phyloP scores from a whole-genome alignment of 1,140 invertebrate species.

The Eumeta japonica region DNA sequence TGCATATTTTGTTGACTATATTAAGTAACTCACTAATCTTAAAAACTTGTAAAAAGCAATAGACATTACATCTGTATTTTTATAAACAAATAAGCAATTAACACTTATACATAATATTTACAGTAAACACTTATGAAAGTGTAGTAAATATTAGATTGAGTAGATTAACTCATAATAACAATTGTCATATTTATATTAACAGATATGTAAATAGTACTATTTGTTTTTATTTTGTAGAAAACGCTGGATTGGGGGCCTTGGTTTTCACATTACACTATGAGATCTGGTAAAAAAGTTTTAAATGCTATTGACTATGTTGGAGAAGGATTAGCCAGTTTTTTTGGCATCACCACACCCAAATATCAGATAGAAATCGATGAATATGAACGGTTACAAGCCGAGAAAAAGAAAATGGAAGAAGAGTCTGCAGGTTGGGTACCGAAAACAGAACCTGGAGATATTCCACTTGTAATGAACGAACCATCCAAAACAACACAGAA shows the following conservation, averaged over 20 bases:
- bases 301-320: conserved; percentile 81
- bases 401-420: conserved; percentile 55
- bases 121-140: too few species aligned
- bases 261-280: conserved; percentile 68
- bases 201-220: background rate
- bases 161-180: too few species aligned
- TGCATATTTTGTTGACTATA: too few species aligned
- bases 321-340: conserved; percentile 78
- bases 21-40: too few species aligned
- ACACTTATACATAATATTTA: too few species aligned
- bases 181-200: too few species aligned
- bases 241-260: conserved; percentile 70
- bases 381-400: conserved; percentile 65
- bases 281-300: conserved; percentile 65
- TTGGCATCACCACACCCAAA: conserved; percentile 89
- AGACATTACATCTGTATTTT: too few species aligned
- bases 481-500: too few species aligned
- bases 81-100: too few species aligned
- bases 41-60: too few species aligned
- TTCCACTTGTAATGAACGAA: conserved; percentile 43
- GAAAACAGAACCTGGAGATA: conserved; percentile 35
- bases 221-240: conserved; percentile 49
- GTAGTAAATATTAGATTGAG: too few species aligned
- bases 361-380: conserved; percentile 88
- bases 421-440: conserved; percentile 52